Conservation (phyloP, 2,113 vertebrate genomes). For the Malurus alboscapulatus region DNA sequence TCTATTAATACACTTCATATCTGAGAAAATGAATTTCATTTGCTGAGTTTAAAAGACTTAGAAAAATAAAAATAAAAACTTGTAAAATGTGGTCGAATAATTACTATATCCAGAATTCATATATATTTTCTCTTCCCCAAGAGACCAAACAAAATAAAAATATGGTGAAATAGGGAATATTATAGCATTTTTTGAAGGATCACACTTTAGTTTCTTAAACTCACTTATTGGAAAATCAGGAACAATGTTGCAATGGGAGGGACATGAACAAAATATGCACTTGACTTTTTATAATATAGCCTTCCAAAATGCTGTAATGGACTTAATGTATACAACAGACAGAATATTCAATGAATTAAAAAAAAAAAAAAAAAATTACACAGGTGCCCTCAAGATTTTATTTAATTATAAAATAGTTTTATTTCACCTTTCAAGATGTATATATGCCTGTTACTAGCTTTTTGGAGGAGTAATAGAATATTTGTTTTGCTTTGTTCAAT, state of each 20-base stretch:
- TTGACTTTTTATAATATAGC: not conserved
- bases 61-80: not conserved
- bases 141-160: not conserved
- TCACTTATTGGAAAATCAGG: not conserved
- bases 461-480: not conserved
- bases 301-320: not conserved
- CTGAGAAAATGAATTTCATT: not conserved
- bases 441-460: not conserved
- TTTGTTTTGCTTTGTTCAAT: not conserved
- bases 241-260: not conserved
- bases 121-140: not conserved
- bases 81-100: not conserved
- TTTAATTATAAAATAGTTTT: not conserved
- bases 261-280: accelerated
- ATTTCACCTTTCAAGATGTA: not conserved
- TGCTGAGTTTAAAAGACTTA: not conserved
- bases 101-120: not conserved
- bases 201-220: not conserved
- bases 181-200: conserved; percentile 10
- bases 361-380: not conserved
- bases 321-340: not conserved
- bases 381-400: accelerated
- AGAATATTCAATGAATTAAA: not conserved
- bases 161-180: not conserved
- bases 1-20: not conserved